A percentile compares a stretch with the other conserved stretches of the same genome.
phyloP scores from a whole-genome alignment of 2,888 invertebrate genomes.

The Troides helena region DNA sequence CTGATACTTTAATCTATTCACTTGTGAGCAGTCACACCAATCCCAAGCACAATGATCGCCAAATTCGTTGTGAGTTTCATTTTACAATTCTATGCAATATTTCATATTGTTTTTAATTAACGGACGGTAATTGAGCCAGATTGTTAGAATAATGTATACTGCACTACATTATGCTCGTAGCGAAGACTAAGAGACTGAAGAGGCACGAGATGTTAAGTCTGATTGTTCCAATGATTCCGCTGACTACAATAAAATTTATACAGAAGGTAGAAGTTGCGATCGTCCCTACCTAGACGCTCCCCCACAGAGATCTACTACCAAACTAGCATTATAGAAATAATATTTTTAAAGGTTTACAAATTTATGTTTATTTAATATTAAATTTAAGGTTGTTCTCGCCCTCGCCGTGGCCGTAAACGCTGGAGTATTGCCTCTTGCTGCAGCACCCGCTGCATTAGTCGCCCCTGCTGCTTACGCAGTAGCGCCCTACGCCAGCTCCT shows the following conservation, averaged over 20 bases:
- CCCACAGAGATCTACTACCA: too few species aligned
- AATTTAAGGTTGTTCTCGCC: constrained; percentile 60
- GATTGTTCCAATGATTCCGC: too few species aligned
- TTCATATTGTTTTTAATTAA: not conserved
- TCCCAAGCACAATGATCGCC: constrained; percentile 75
- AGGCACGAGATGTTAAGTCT: too few species aligned
- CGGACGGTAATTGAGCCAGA: too few species aligned
- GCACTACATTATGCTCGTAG: too few species aligned
- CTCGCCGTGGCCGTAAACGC: constrained; percentile 64
- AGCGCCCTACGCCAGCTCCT: constrained; percentile 87
- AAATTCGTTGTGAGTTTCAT: constrained; percentile 71
- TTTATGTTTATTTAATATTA: not conserved
- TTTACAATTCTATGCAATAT: constrained; percentile 2
- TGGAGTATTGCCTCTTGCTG: constrained; percentile 56
- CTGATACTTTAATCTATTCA: constrained; percentile 51
- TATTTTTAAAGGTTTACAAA: too few species aligned
- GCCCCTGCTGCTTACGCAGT: constrained; percentile 82
- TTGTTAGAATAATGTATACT: too few species aligned
- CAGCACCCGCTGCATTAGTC: constrained; percentile 75
- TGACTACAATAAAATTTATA: too few species aligned
- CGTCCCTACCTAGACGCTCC: too few species aligned
- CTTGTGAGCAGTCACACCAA: constrained; percentile 72
- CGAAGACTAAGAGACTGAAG: too few species aligned
- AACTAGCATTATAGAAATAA: too few species aligned
- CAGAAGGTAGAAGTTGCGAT: too few species aligned